Conservation (phyloP, 2,888 invertebrate genomes). For the Cremastinae sp. region DNA sequence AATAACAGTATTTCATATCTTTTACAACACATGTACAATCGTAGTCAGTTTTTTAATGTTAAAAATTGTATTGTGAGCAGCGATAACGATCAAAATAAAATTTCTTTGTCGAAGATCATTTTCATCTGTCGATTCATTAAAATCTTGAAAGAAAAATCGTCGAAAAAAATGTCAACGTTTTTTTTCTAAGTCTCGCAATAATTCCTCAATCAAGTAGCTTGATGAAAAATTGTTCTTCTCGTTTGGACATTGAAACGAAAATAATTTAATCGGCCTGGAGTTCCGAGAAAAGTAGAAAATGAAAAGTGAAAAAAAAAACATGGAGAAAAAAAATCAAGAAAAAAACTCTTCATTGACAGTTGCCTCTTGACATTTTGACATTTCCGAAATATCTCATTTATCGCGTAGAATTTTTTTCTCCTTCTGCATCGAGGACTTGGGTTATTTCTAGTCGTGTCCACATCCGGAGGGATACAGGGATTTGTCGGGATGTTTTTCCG, state of each 20-base stretch:
- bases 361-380: constrained; percentile 1
- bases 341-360: background rate
- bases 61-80: no score
- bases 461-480: constrained; percentile 30
- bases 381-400: background rate
- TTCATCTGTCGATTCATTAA: no score
- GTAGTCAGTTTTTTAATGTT: no score
- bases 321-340: constrained; percentile 4
- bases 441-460: constrained; percentile 27
- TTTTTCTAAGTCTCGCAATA: no score
- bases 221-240: no score
- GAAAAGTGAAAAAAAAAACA: background rate
- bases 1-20: no score
- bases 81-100: no score
- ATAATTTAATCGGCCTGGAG: constrained; percentile 17
- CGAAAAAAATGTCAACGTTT: no score
- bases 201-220: no score
- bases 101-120: no score
- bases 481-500: constrained; percentile 19
- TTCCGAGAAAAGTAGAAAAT: background rate
- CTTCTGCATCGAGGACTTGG: background rate
- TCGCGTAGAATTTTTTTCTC: background rate
- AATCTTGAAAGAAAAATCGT: no score
- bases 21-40: no score
- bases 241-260: background rate